A percentile compares a stretch with the other conserved stretches of the same genome.
Evolutionary conservation across 2,888 invertebrate species (phyloP).

Genomic region (Lapara coniferarum): DNA sequence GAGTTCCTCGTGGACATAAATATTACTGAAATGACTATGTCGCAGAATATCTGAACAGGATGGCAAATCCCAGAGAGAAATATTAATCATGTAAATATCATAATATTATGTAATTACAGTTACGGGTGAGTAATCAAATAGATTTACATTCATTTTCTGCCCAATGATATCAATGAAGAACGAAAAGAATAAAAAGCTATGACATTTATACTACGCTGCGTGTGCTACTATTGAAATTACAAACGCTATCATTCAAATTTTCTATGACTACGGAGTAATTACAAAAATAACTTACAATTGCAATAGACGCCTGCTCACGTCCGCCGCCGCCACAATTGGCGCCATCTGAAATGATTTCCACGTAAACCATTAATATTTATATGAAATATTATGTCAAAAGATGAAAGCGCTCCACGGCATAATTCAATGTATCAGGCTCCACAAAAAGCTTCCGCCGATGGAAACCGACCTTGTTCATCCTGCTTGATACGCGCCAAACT

Average conservation of each 20-base stretch:
- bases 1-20: not conserved
- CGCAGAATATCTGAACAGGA: not conserved
- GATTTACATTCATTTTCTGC: too few relatives aligned
- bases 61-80: too few relatives aligned
- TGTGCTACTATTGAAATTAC: not conserved
- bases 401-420: conserved; percentile 36
- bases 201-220: not conserved
- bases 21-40: not conserved
- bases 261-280: conserved; percentile 1
- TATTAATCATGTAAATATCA: not conserved
- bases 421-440: conserved; percentile 43
- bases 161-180: not conserved
- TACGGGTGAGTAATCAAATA: too few relatives aligned
- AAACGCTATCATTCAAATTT: conserved; percentile 5
- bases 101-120: not conserved
- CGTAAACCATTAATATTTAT: conserved; percentile 42
- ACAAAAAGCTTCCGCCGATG: conserved; percentile 55
- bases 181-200: not conserved
- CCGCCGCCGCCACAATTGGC: conserved; percentile 26
- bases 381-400: conserved; percentile 35
- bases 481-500: conserved; percentile 80
- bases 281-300: conserved; percentile 25
- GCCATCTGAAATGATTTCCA: conserved; percentile 55
- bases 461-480: conserved; percentile 74
- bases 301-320: conserved; percentile 3